Percentiles rank a stretch among this genome's conserved stretches.
Conservation (phyloP, 2,888 invertebrate genomes). For the Bruchidius siliquastri region DNA sequence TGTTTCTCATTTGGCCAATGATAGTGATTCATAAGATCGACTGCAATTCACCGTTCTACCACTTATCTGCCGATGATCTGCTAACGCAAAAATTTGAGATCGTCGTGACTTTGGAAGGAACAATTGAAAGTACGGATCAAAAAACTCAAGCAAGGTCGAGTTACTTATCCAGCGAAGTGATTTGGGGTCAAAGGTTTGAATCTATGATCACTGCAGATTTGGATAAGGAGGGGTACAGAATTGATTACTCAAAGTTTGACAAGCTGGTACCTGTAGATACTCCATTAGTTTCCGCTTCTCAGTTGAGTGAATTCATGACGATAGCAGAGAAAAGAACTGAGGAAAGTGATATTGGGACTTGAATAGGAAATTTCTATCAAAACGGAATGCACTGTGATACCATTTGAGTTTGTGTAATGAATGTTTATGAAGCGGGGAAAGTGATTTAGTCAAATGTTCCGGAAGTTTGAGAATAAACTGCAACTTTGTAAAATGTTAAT, state of each 20-base stretch:
- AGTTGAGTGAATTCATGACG: conserved; percentile 49
- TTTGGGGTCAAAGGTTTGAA: conserved; percentile 86
- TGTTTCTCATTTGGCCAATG: conserved; percentile 96
- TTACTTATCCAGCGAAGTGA: conserved; percentile 70
- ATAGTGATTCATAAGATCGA: conserved; percentile 89
- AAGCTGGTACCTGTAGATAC: conserved; percentile 78
- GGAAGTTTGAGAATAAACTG: too few relatives aligned
- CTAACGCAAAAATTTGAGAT: conserved; percentile 15
- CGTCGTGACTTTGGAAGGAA: conserved; percentile 19
- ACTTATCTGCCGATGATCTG: conserved; percentile 68
- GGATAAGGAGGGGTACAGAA: conserved; percentile 63
- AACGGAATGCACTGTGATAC: not conserved
- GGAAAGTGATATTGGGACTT: not conserved
- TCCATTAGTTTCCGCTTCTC: conserved; percentile 73
- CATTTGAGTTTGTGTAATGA: too few relatives aligned
- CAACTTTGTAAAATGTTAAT: too few relatives aligned
- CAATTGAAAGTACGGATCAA: conserved; percentile 81
- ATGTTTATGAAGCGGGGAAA: too few relatives aligned
- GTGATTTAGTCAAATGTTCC: too few relatives aligned
- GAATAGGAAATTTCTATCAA: not conserved
- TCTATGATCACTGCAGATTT: conserved; percentile 69
- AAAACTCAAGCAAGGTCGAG: conserved; percentile 76
- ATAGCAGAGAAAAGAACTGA: not conserved
- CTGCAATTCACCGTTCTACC: conserved; percentile 78
- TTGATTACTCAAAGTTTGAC: conserved; percentile 82